These are phyloP conservation scores for Sebastes taczanowskii DNA, from an alignment of 2,797 vertebrate genomes.

Conservation along the genomic window DNA sequence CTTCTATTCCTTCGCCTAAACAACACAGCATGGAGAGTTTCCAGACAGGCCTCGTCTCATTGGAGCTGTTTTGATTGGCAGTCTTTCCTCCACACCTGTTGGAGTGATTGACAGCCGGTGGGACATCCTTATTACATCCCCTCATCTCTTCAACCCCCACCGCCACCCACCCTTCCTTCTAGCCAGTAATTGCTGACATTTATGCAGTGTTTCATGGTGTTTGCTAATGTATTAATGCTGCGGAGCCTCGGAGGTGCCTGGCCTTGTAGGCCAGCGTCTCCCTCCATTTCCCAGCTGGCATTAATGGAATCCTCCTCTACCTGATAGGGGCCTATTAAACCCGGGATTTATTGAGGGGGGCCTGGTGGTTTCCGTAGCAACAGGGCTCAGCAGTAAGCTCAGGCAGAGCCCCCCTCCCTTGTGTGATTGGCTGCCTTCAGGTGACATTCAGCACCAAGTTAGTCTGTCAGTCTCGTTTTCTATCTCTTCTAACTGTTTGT, in stretches of 20 bases:
- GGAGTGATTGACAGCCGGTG: conserved; percentile 93
- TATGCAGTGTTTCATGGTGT: conserved; percentile 99
- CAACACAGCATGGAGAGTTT: conserved; percentile 16
- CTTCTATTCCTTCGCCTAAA: conserved; percentile 11
- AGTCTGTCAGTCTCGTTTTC: conserved; percentile 33
- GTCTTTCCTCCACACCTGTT: conserved; percentile 78
- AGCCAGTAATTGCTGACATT: conserved; percentile 99
- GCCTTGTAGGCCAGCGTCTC: conserved; percentile 83
- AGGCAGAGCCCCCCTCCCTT: conserved; percentile 88
- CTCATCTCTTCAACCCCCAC: conserved; percentile 80
- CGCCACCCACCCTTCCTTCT: conserved; percentile 29
- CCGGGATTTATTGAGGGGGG: conserved; percentile 88
- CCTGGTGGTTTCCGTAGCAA: conserved; percentile 95
- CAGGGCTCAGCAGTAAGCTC: conserved; percentile 93
- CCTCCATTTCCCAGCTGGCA: conserved; percentile 83
- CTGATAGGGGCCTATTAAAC: conserved; percentile 84
- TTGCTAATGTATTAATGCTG: conserved; percentile 99
- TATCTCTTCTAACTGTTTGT: not conserved
- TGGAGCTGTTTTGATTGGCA: conserved; percentile 70
- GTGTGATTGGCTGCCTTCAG: conserved; percentile 93
- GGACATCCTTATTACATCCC: conserved; percentile 96
- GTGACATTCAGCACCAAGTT: conserved; percentile 90
- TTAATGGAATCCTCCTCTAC: conserved; percentile 96
- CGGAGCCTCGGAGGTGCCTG: conserved; percentile 80
- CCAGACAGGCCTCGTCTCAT: conserved; percentile 38